These are phyloP conservation scores for Actenoides lindsayi DNA, from an alignment of 2,113 vertebrate genomes.

Conservation along the genomic window DNA sequence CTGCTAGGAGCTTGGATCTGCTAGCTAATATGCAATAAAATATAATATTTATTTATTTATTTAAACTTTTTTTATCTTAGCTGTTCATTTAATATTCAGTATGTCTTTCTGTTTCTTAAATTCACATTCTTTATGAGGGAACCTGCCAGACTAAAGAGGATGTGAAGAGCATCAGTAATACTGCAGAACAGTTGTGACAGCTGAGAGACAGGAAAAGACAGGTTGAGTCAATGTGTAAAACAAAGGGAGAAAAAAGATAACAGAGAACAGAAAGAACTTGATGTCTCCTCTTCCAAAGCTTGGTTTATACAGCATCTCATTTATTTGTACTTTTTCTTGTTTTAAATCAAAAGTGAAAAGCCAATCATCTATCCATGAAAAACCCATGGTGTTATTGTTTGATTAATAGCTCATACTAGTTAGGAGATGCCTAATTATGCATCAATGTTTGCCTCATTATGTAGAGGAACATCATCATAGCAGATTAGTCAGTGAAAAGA, in stretches of 20 bases:
- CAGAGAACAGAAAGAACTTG: background rate
- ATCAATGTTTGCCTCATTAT: conserved; percentile 63
- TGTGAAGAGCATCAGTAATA: background rate
- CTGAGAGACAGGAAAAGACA: background rate
- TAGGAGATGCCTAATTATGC: conserved; percentile 74
- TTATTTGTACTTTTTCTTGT: conserved; percentile 31
- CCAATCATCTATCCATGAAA: conserved; percentile 8
- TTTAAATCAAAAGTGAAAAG: conserved; percentile 53
- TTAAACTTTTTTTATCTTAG: background rate
- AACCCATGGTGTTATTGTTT: conserved; percentile 53
- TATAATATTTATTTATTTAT: background rate
- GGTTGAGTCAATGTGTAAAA: conserved; percentile 25
- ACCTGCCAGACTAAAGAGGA: background rate
- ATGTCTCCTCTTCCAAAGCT: conserved; percentile 27
- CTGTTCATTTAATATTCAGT: background rate
- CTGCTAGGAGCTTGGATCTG: background rate
- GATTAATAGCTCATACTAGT: conserved; percentile 59
- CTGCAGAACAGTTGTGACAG: conserved; percentile 45
- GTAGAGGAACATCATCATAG: conserved; percentile 45
- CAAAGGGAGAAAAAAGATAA: conserved; percentile 30
- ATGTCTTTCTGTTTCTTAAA: background rate
- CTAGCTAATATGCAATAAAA: background rate
- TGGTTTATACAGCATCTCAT: conserved; percentile 23
- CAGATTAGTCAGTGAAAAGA: conserved; percentile 55
- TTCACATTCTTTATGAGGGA: conserved; percentile 10